phyloP scores from a whole-genome alignment of 1,140 invertebrate genomes.

The Acromyrmex charruanus region DNA sequence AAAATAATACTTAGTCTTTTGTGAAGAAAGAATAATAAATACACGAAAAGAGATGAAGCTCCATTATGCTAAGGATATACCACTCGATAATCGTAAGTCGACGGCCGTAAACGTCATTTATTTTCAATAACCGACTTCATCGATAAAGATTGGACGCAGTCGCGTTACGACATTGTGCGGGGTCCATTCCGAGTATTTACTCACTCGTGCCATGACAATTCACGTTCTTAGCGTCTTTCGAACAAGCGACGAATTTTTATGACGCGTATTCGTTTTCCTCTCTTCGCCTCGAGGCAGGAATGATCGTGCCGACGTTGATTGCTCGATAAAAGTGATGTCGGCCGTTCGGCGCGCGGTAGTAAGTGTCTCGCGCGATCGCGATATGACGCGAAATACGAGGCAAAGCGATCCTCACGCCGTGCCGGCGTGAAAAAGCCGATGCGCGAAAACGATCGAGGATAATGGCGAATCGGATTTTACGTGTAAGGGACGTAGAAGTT shows the following conservation, averaged over 20 bases:
- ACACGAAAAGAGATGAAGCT: neutral
- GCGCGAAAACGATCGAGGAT: slow-evolving; percentile 57
- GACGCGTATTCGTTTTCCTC: slow-evolving; percentile 23
- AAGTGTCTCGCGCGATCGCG: slow-evolving; percentile 60
- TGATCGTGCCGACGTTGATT: slow-evolving; percentile 51
- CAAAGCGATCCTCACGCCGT: neutral
- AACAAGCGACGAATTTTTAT: slow-evolving; percentile 53
- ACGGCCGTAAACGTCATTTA: slow-evolving; percentile 43
- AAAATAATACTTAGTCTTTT: neutral
- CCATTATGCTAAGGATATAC: slow-evolving; percentile 11
- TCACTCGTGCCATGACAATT: slow-evolving; percentile 48
- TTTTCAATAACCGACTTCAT: slow-evolving; percentile 57
- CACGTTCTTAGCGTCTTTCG: slow-evolving; percentile 31
- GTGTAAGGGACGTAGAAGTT: slow-evolving; percentile 34
- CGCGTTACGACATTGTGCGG: slow-evolving; percentile 22
- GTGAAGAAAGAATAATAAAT: neutral
- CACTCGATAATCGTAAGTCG: slow-evolving; percentile 35
- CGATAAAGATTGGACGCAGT: slow-evolving; percentile 33
- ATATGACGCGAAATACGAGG: slow-evolving; percentile 58
- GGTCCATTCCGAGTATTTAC: slow-evolving; percentile 53
- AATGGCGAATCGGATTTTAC: slow-evolving; percentile 49
- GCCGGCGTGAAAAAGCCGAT: slow-evolving; percentile 45
- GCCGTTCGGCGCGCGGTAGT: slow-evolving; percentile 34
- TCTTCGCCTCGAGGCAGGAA: neutral
- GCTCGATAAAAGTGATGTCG: slow-evolving; percentile 61